Conservation (phyloP, 2,113 vertebrate genomes). For the Labeo catla region DNA sequence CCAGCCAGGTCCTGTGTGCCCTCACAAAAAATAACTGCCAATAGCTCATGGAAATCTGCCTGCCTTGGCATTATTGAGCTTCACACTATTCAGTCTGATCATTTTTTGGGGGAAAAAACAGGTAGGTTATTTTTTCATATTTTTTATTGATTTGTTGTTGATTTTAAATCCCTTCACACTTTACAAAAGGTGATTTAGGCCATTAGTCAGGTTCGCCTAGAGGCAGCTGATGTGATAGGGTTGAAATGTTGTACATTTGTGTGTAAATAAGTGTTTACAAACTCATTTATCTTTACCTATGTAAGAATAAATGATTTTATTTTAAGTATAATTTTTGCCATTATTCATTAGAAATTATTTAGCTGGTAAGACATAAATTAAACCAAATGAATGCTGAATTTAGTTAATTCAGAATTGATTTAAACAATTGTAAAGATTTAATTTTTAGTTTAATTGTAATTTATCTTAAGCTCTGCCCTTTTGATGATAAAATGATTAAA, state of each 20-base stretch:
- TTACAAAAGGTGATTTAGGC: neutral
- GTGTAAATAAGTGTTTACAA: neutral
- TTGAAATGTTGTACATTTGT: neutral
- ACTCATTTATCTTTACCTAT: neutral
- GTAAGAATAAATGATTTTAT: neutral
- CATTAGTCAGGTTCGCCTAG: neutral
- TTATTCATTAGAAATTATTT: neutral
- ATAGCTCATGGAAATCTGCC: slow-evolving; percentile 50
- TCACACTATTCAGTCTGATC: slow-evolving; percentile 61
- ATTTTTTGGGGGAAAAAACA: slow-evolving; percentile 60
- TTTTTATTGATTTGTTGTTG: neutral
- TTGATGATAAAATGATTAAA: neutral
- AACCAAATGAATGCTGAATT: neutral
- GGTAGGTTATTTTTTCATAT: slow-evolving; percentile 62
- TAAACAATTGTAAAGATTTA: neutral
- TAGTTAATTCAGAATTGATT: neutral
- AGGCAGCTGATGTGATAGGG: no score
- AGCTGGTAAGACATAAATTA: neutral
- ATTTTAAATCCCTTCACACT: neutral
- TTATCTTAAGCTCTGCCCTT: neutral
- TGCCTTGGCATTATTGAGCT: slow-evolving; percentile 67
- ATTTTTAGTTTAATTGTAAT: neutral
- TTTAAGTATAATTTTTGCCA: neutral
- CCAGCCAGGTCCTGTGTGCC: slow-evolving; percentile 62
- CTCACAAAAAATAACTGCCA: slow-evolving; percentile 74